Evolutionary conservation across 1,140 invertebrate genomes (phyloP).

Genomic region (Saccostrea echinata): DNA sequence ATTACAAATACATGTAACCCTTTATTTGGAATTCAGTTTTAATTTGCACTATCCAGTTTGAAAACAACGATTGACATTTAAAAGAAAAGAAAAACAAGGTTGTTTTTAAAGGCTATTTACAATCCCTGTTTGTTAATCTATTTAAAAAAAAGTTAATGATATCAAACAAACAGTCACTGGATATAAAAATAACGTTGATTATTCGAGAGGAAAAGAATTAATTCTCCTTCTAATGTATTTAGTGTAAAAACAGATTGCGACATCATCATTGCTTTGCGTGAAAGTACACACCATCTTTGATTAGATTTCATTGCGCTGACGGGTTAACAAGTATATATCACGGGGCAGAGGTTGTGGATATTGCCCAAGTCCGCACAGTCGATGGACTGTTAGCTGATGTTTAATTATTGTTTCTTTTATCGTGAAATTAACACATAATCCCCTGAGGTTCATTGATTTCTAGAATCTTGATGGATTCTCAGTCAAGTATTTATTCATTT

Average conservation of each 20-base stretch:
- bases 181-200: not conserved
- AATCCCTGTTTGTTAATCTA: too few relatives aligned
- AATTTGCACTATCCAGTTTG: too few relatives aligned
- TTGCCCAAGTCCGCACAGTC: not conserved
- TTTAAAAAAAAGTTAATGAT: too few relatives aligned
- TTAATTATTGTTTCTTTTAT: constrained; percentile 38
- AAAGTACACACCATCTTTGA: not conserved
- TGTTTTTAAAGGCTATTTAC: too few relatives aligned
- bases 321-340: constrained; percentile 39
- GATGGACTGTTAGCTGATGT: not conserved
- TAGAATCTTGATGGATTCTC: constrained; percentile 41
- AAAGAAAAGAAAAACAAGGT: too few relatives aligned
- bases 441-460: constrained; percentile 40
- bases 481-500: constrained; percentile 56
- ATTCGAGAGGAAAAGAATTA: not conserved
- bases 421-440: constrained; percentile 29
- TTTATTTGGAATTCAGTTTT: too few relatives aligned
- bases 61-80: too few relatives aligned
- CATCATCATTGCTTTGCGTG: not conserved
- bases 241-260: constrained; percentile 25
- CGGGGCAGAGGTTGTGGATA: not conserved
- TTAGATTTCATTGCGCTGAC: constrained; percentile 14
- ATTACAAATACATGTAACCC: too few relatives aligned
- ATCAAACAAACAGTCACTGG: not conserved
- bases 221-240: not conserved